phyloP scores from a whole-genome alignment of 2,888 invertebrate species.

The Salticus scenicus region DNA sequence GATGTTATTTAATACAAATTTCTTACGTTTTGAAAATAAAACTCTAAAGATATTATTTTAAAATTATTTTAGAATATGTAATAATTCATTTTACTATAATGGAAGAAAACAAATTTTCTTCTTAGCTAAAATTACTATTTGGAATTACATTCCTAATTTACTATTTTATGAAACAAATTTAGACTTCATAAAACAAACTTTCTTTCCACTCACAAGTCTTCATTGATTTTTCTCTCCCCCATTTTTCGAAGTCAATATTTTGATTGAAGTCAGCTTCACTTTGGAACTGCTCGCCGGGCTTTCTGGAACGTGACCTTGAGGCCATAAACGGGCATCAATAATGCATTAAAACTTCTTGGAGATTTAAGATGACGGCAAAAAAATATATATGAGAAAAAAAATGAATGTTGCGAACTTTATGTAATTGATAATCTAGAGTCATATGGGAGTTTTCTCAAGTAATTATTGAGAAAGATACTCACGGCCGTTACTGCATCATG shows the following conservation, averaged over 20 bases:
- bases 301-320: not conserved
- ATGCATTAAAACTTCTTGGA: conserved; percentile 58
- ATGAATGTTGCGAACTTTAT: conserved; percentile 16
- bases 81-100: too few species aligned
- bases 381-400: conserved; percentile 10
- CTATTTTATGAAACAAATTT: not conserved
- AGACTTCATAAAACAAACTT: not conserved
- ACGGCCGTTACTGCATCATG: conserved; percentile 30
- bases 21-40: too few species aligned
- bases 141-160: too few species aligned
- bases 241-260: not conserved
- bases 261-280: not conserved
- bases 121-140: too few species aligned
- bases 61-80: too few species aligned
- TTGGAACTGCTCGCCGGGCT: not conserved
- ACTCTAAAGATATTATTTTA: too few species aligned
- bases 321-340: conserved; percentile 55
- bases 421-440: conserved; percentile 50
- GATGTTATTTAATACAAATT: too few species aligned
- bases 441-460: conserved; percentile 41
- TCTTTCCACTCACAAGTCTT: not conserved
- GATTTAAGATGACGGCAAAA: conserved; percentile 16
- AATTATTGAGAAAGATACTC: conserved; percentile 60
- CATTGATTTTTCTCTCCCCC: not conserved
- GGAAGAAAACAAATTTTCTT: too few species aligned